Conservation (phyloP, 2,113 vertebrate species). For the Macheiramphus alcinus region DNA sequence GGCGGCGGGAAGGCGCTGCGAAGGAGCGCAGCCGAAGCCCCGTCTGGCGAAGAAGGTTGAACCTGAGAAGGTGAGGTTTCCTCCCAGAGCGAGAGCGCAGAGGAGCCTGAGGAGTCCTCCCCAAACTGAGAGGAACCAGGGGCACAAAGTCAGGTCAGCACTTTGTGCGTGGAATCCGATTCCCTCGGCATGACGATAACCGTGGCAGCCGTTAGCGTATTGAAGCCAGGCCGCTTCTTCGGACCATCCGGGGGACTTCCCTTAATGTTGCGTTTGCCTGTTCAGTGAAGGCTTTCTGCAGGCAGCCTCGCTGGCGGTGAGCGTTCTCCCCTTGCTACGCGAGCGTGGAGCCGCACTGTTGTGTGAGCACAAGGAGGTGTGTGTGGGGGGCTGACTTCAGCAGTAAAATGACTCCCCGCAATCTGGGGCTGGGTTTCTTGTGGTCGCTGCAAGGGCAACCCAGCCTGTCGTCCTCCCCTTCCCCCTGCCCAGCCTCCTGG, state of each 20-base stretch:
- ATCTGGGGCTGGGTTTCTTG: not conserved
- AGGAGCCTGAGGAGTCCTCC: not conserved
- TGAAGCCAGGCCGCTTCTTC: not conserved
- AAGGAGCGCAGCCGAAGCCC: not conserved
- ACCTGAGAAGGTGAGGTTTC: not conserved
- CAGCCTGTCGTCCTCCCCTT: not conserved
- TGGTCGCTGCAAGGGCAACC: not conserved
- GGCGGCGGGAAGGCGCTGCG: not conserved
- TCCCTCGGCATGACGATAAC: not conserved
- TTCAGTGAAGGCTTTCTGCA: not conserved
- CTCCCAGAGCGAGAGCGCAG: not conserved
- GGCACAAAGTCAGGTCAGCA: not conserved
- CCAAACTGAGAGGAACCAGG: fast-evolving
- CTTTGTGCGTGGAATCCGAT: fast-evolving
- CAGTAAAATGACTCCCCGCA: not conserved
- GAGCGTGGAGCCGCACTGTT: not conserved
- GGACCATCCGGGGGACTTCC: not conserved
- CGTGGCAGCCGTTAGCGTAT: not conserved
- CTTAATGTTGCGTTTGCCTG: not conserved
- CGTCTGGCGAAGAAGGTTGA: fast-evolving
- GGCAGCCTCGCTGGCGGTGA: not conserved
- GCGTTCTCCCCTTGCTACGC: not conserved
- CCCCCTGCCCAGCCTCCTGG: not conserved
- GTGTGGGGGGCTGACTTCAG: not conserved
- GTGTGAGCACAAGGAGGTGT: not conserved